Percentiles rank a stretch among this genome's conserved stretches.
These are phyloP conservation scores for Leptodirus hochenwartii DNA, from an alignment of 2,888 invertebrate genomes.

Conservation along the genomic window DNA sequence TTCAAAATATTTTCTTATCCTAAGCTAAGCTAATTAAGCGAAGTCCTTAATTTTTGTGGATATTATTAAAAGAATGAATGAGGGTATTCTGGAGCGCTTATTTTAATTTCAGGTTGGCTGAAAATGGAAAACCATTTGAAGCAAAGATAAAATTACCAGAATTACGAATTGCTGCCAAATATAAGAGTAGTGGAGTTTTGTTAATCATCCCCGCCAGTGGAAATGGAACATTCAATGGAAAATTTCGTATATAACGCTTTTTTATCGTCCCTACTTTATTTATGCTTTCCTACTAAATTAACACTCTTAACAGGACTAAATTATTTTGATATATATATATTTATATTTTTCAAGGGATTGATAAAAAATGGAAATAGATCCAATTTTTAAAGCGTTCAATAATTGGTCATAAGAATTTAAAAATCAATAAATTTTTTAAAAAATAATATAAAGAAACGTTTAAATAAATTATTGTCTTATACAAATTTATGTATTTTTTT, in stretches of 20 bases:
- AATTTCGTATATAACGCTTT: constrained; percentile 39
- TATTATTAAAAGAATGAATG: constrained; percentile 1
- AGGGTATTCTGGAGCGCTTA: constrained; percentile 2
- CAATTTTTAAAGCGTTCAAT: too few species aligned
- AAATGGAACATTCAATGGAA: constrained; percentile 47
- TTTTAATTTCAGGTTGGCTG: constrained; percentile 28
- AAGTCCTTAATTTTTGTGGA: constrained; percentile 1
- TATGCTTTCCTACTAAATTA: too few species aligned
- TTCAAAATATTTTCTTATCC: too few species aligned
- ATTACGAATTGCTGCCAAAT: constrained; percentile 43
- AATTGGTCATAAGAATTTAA: too few species aligned
- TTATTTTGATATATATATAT: too few species aligned
- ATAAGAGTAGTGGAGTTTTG: constrained; percentile 47
- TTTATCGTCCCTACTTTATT: too few species aligned
- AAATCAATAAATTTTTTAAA: constrained; percentile 6
- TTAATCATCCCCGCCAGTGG: constrained; percentile 54
- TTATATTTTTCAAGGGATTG: too few species aligned
- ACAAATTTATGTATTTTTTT: constrained; percentile 11
- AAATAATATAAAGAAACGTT: neutral
- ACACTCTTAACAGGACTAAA: too few species aligned
- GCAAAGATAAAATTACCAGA: constrained; percentile 44
- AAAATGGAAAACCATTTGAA: constrained; percentile 44
- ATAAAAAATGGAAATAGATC: too few species aligned
- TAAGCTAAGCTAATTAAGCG: neutral
- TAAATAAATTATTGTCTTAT: constrained; percentile 9